Conservation (phyloP, 2,888 invertebrate species). For the Leucoptera coffeella region DNA sequence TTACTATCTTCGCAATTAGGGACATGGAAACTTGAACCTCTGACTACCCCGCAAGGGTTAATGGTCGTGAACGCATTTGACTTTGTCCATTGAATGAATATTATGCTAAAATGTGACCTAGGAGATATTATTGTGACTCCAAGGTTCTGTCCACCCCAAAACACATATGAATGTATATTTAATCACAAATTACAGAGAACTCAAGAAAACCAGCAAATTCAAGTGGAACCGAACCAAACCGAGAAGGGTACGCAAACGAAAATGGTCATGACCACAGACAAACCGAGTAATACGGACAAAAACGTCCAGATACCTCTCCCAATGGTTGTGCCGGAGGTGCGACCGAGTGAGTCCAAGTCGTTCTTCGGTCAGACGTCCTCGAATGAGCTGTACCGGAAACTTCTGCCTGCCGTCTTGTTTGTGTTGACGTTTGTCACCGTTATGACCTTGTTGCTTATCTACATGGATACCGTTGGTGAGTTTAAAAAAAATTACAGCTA, state of each 20-base stretch:
- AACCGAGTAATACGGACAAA: conserved; percentile 11
- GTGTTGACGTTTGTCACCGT: conserved; percentile 74
- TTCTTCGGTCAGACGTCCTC: conserved; percentile 31
- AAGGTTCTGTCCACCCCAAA: no score
- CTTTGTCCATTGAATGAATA: no score
- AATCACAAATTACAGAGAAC: conserved; percentile 17
- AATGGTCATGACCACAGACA: conserved; percentile 6
- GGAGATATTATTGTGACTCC: no score
- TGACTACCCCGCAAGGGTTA: no score
- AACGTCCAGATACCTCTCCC: no score
- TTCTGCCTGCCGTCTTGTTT: conserved; percentile 66
- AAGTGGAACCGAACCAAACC: conserved; percentile 3
- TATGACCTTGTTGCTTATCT: conserved; percentile 70
- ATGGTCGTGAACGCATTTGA: no score
- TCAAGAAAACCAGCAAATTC: conserved; percentile 13
- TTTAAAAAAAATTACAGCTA: no score
- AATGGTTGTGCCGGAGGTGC: conserved; percentile 8
- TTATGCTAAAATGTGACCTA: no score
- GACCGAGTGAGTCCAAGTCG: conserved; percentile 14
- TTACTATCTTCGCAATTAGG: no score
- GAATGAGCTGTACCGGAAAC: conserved; percentile 36
- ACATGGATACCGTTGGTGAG: conserved; percentile 76
- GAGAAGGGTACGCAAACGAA: conserved; percentile 6
- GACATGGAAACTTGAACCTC: no score
- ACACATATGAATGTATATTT: not conserved